phyloP scores from a whole-genome alignment of 2,888 invertebrate species.

The Calliopum simillimum region DNA sequence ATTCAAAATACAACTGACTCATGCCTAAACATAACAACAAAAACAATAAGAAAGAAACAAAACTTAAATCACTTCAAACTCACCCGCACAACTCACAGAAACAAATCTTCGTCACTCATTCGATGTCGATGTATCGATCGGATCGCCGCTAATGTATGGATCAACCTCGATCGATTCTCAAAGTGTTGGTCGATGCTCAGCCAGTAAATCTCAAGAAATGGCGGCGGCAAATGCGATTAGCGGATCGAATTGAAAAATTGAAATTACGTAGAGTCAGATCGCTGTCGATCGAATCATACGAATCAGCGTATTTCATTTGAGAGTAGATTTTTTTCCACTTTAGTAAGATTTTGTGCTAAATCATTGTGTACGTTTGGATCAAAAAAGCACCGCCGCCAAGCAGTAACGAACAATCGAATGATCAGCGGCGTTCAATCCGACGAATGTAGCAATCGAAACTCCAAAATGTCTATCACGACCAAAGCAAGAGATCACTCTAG shows the following conservation, averaged over 20 bases:
- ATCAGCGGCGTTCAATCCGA: not conserved
- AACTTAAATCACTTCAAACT: slow-evolving; percentile 24
- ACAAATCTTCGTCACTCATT: not conserved
- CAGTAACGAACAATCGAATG: not conserved
- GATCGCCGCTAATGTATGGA: slow-evolving; percentile 4
- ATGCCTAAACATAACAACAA: slow-evolving; percentile 28
- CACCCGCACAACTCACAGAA: slow-evolving; percentile 34
- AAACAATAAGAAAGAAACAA: slow-evolving; percentile 11
- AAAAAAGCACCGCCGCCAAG: slow-evolving; percentile 33
- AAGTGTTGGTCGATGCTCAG: not conserved
- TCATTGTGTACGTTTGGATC: slow-evolving; percentile 35
- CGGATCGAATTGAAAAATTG: slow-evolving; percentile 63
- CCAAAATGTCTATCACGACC: slow-evolving; percentile 16
- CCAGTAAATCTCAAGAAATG: not conserved
- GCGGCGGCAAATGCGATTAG: slow-evolving; percentile 54
- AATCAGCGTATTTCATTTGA: slow-evolving; percentile 25
- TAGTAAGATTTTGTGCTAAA: slow-evolving; percentile 17
- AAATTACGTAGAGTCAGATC: slow-evolving; percentile 51
- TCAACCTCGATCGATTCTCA: not conserved
- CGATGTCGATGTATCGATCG: slow-evolving; percentile 1
- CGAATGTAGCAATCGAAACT: slow-evolving; percentile 6
- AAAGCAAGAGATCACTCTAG: not conserved
- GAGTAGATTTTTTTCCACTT: not conserved
- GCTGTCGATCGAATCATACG: slow-evolving; percentile 32
- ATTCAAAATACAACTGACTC: slow-evolving; percentile 34